Percentiles rank a stretch among this genome's conserved stretches.
Evolutionary conservation across 2,113 vertebrate genomes (phyloP).

Genomic region (Pseudorectes ferrugineus): DNA sequence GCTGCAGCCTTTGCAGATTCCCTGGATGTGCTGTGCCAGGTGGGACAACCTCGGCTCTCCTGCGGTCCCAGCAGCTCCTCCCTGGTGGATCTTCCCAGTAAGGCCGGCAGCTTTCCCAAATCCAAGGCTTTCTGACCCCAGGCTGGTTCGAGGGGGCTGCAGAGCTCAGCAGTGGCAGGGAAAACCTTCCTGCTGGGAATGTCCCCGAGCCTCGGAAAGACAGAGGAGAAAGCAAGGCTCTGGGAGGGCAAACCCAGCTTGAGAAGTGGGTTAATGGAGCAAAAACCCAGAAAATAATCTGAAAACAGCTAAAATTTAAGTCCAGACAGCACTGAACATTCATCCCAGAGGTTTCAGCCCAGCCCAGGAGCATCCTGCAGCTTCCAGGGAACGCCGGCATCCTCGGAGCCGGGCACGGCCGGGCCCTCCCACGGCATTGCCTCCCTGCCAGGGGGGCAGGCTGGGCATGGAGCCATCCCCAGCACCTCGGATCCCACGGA

Average conservation of each 20-base stretch:
- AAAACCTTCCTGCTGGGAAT: not conserved
- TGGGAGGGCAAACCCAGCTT: not conserved
- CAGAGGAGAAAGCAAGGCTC: fast-evolving
- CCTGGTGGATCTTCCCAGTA: fast-evolving
- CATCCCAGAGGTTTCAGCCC: not conserved
- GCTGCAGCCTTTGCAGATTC: not conserved
- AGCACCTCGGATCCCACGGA: not conserved
- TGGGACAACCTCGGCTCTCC: fast-evolving
- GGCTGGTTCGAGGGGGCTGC: not conserved
- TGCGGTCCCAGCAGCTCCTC: not conserved
- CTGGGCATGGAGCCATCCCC: not conserved
- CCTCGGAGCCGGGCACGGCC: fast-evolving
- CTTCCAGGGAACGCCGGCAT: not conserved
- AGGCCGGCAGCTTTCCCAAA: not conserved
- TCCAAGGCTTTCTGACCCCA: fast-evolving
- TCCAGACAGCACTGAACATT: not conserved
- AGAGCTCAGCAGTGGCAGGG: not conserved
- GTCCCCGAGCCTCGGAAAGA: fast-evolving
- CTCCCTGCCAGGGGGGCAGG: not conserved
- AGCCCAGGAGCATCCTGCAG: not conserved
- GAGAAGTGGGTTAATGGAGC: fast-evolving
- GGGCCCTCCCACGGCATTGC: fast-evolving
- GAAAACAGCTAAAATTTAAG: fast-evolving
- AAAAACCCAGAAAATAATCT: fast-evolving
- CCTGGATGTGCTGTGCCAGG: not conserved